Evolutionary conservation across 1,140 invertebrate species (phyloP).

Genomic region (Atta cephalotes): DNA sequence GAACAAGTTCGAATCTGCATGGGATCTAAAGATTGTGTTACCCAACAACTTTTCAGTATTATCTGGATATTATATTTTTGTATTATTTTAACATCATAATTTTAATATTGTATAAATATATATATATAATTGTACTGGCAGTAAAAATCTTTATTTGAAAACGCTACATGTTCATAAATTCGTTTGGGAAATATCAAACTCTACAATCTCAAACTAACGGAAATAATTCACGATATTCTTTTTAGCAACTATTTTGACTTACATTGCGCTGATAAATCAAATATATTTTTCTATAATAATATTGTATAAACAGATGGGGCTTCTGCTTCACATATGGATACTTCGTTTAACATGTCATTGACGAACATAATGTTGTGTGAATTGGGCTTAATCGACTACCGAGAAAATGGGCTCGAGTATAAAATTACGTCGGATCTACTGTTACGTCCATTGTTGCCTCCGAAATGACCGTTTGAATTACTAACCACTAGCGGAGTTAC

Average conservation of each 20-base stretch:
- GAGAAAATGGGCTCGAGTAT: conserved; percentile 72
- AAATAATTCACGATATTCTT: not conserved
- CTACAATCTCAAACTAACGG: not conserved
- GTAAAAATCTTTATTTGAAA: not conserved
- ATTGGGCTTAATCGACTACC: conserved; percentile 53
- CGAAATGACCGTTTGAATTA: conserved; percentile 76
- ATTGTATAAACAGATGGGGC: not conserved
- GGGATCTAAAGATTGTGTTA: not conserved
- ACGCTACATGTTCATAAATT: not conserved
- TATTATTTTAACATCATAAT: not conserved
- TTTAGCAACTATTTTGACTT: not conserved
- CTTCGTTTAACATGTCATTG: not conserved
- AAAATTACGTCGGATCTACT: conserved; percentile 78
- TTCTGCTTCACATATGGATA: not conserved
- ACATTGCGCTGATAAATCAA: not conserved
- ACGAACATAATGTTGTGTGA: conserved; percentile 24
- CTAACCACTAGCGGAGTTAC: conserved; percentile 36
- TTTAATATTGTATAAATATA: not conserved
- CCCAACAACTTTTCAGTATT: no score
- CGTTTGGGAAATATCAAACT: not conserved
- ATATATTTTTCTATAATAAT: not conserved
- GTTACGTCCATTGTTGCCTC: conserved; percentile 74
- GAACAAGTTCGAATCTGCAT: not conserved
- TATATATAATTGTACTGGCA: not conserved
- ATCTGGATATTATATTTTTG: not conserved